Base-by-base conservation (phyloP, 2,888 invertebrate species). In the Xanthorhoe designata region DNA sequence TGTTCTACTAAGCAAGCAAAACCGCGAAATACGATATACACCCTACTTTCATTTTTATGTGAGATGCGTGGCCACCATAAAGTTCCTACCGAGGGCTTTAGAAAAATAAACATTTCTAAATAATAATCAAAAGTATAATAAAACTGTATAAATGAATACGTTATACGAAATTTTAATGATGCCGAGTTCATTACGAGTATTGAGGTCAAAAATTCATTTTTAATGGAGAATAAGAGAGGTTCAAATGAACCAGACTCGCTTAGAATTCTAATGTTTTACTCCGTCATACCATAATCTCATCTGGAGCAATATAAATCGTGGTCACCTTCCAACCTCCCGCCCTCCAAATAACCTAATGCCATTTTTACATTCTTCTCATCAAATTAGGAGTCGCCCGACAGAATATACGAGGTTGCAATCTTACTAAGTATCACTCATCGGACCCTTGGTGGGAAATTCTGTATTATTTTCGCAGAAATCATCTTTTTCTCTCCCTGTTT, bases 361-460 rank as follows among this genome's bases (percentile, higher is more conserved):
- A 78, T 86, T 88, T 89, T 88, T 87, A 87, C 87, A 86, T 85
- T 83, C 82, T 76, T 75, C 81, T 87, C 87, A 86, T 89, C 85
- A 87, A 88, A 89, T 89, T 88, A 89, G 88, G 84, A 84, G 81
- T 76, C 79, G 75, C 76, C 77, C 75, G 79, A 79, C 78, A 81
- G 85, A 83, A 84, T 86, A 84, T 86, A 83, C 79, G 83, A 81
- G 81, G 79, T 77, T 85, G 81, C 78, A 86, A 88, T 88, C 83
- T 84, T 80, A 80, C 82, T 84, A 67, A 73, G 65, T 69, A 71
- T 67, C 68, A 80, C 82, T 82, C 82, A 81, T 80, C 76, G 76
- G 74, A 75, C 79, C 73, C 78, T 82, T 79, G 76, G 75, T 67
- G 78, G 80, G 83, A 84, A 88, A 85, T 83, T 81, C 83, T 77